Base-by-base conservation (phyloP, 2,797 vertebrate species). In the Malacoctenus gilli region DNA sequence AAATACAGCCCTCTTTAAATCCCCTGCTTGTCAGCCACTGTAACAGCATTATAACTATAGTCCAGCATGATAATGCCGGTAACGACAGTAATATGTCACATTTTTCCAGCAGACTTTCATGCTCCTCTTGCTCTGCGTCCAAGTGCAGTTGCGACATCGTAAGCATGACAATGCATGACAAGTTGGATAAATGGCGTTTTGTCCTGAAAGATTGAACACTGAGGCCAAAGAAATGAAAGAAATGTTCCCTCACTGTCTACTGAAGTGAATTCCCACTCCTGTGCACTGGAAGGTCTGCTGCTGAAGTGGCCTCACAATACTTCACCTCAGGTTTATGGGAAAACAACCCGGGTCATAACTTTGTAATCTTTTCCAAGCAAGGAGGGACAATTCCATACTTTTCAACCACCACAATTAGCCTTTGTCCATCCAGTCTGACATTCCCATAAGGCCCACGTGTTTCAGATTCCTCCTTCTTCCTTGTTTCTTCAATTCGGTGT, bases 401-500 rank as follows among this genome's bases (percentile, higher is more conserved):
- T 79, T 50, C 84, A 82, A 58, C 80, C 57, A 75, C 87, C 93
- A 95, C 93, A 94, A 87, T 80, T 85, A 68, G 59, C 71, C 83
- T 91, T 96, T 94, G 93, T 95, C 92, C 89, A 79, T 81, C 59
- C 85, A 91, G 87, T 83, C 82, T 81, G 68, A 89, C 95, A 97
- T 98, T 96, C 94, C 90, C 93, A 83, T 94, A 92, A 95, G 95
- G 94, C 91, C 93, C 95, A 91, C 95, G 92, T 97, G 94, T 91
- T 92, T 92, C 77, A 88, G 87, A 98, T 97, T 86, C 94, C 95
- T 87, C 70, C 87, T 68, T 94, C 93, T 96, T 97, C 95, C 95
- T 96, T 95, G 93, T 97, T 96, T 95, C 95, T 92, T 98, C 96
- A 96, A 96, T 96, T 94, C 92, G 89, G 89, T 90, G 87, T 93